These are phyloP conservation scores for Ophiodon elongatus DNA, from an alignment of 2,113 vertebrate species.

Conservation along the genomic window DNA sequence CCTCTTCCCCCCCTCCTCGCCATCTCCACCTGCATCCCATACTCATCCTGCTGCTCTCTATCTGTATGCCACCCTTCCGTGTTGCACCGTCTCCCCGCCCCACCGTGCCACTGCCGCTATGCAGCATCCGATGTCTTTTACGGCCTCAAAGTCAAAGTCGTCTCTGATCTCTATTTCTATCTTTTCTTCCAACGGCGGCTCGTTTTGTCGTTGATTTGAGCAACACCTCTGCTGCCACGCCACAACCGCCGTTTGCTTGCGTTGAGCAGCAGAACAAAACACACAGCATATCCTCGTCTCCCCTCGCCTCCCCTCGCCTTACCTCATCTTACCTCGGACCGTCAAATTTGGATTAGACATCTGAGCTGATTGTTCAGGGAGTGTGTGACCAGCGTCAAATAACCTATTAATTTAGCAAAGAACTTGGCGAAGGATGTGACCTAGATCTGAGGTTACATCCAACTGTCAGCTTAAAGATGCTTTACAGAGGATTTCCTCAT, in stretches of 20 bases:
- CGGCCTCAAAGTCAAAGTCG: conserved; percentile 60
- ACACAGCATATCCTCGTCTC: not conserved
- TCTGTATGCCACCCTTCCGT: conserved; percentile 35
- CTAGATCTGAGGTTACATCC: conserved; percentile 60
- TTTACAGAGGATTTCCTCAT: conserved; percentile 67
- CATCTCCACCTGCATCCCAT: conserved; percentile 46
- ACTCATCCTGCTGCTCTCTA: conserved; percentile 25
- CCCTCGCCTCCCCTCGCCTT: not conserved
- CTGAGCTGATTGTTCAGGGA: conserved; percentile 36
- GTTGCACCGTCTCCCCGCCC: conserved; percentile 9
- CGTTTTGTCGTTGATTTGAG: conserved; percentile 44
- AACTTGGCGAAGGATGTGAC: conserved; percentile 51
- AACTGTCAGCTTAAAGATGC: conserved; percentile 69
- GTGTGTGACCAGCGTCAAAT: conserved; percentile 42
- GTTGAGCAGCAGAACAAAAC: conserved; percentile 18
- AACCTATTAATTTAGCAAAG: conserved; percentile 57
- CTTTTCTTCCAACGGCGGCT: conserved; percentile 43
- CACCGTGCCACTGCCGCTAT: conserved; percentile 38
- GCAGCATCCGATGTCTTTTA: conserved; percentile 42
- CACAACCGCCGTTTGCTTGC: conserved; percentile 11
- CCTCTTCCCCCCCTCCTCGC: not conserved
- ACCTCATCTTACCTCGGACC: conserved; percentile 27
- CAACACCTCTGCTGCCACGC: conserved; percentile 29
- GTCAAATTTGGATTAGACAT: conserved; percentile 31
- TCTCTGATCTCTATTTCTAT: conserved; percentile 62